Evolutionary conservation across 2,113 vertebrate genomes (phyloP), one percentile per base, ranked within the genome.

Genomic region (Gymnorhina tibicen): DNA sequence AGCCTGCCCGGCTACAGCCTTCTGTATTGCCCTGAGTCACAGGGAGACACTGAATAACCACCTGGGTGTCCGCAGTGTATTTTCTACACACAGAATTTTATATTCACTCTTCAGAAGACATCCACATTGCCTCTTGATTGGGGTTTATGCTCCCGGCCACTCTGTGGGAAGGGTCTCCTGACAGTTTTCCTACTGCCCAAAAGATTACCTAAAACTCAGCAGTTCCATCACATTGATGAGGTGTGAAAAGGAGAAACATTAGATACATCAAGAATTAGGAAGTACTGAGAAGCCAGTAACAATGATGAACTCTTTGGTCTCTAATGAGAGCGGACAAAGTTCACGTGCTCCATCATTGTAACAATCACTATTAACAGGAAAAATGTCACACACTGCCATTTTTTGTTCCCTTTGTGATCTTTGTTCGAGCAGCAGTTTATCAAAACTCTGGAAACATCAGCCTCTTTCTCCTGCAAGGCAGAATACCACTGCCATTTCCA

Each of bases 371-470:
- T 74, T 78, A 91, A 67, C 2, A 9, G 67, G 67, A 52, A 90
- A 76, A 75, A 82, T 49, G 33, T 44, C 93, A 92, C 19, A 49
- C 6, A 6, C 52, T 44, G 52, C 37, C 46, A 42, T 70, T 91
- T 90, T 93, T 85, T 87, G 63, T 67, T 92, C 66, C 50, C 41
- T 91, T 69, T 85, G 55, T 79, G 82, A 87, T 86, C 78, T 93
- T 68, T 87, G 33, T 94, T 66, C 49, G 24, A 81, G 47, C 41
- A 85, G 49, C 37, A 84, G 41, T 90, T 95, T 77, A 93, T 90
- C 73, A 92, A 64, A 94, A 68, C 68, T 76, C 80, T 49, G 75
- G 64, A 91, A 73, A 58, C 39, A 85, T 60, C 37, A 56, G 28
- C 14, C 22, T 64, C 46, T 90, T 69, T 89, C 56, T 84, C 42